Base-by-base conservation (phyloP, 1,140 invertebrate genomes). In the Sycobia sp. region DNA sequence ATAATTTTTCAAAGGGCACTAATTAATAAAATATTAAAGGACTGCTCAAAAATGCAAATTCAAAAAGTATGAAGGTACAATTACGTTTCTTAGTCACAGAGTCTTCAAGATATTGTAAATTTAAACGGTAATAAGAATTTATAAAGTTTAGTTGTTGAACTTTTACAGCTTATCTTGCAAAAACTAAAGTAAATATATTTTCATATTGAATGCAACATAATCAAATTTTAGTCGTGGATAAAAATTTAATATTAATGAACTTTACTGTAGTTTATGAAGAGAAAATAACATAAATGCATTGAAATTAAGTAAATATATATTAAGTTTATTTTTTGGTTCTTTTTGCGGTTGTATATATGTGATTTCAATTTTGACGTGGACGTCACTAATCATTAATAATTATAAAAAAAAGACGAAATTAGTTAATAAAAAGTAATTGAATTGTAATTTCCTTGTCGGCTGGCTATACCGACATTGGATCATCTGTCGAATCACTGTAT, bases 51-150 rank as follows among this genome's bases (percentile, higher is more conserved):
- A 38, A 53, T 54, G 55, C 55, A 65, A 58, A 65, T 65, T 49
- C 58, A 20, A 36, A 39, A 50, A 38, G 51, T 20, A 5, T 23
- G 29, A 56, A 44, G 4, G 9, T 51, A 36, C 22, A 47, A 44
- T 9, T 47, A 56, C 29, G 18, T 39, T 65, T 53, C 55, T 65
- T 65, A 54, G 62, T 65, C 62, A 63, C 54, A 65, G 62, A 65
- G 55, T 65, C 47, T 65, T 65, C 62, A 65, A 51, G 23, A 58
- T 59, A 65, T 59, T 65, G 62, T 65, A 59, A 27, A 65, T 58
- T 54, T 58, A 51, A 57, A 36, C 23, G 20, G 20, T 43, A 54
- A 41, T 38, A 57, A 49, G 5, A 32, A 51, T 62, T 65, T 44
- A 36, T 53, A 36, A 58, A 57, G 61, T 57, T 57, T 23, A 22